Base-by-base conservation (phyloP, 2,113 vertebrate genomes). In the Lycocorax pyrrhopterus region DNA sequence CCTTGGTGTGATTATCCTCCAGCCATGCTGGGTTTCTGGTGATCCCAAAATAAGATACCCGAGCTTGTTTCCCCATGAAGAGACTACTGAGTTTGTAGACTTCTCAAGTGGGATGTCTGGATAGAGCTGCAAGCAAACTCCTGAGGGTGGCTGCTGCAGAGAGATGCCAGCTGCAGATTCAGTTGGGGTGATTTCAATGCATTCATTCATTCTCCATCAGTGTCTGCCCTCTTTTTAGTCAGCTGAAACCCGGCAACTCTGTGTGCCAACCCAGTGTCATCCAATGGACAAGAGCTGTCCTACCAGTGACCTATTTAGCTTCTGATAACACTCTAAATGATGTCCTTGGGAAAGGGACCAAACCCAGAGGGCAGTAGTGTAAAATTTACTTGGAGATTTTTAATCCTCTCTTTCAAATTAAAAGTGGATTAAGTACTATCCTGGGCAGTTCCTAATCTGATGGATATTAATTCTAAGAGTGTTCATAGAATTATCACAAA, bases 371-470 rank as follows among this genome's bases (percentile, higher is more conserved):
- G 69, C 80, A 84, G 17, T 27, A 68, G 62, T 82, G 44, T 59
- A 93, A 94, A 87, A 92, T 73, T 78, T 76, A 67, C 41, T 51
- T 52, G 87, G 62, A 23, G 88, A 85, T 87, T 94, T 95, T 95
- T 87, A 64, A 96, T 84, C 83, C 78, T 89, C 87, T 97, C 92
- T 91, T 92, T 94, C 78, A 92, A 96, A 95, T 96, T 90, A 97
- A 97, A 96, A 95, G 87, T 87, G 95, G 96, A 97, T 97, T 96
- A 97, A 97, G 63, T 85, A 86, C 90, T 94, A 91, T 88, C 93
- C 94, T 83, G 33, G 52, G 74, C 66, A 82, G 96, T 93, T 93
- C 81, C 64, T 94, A 96, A 94, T 96, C 96, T 96, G 64, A 87
- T 53, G 52, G 69, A 53, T 92, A 87, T 87, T 84, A 92, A 93